Percentiles rank a stretch among this genome's conserved stretches.
These are phyloP conservation scores for Acinonyx jubatus DNA, from an alignment of 2,113 vertebrate species.

Conservation along the genomic window DNA sequence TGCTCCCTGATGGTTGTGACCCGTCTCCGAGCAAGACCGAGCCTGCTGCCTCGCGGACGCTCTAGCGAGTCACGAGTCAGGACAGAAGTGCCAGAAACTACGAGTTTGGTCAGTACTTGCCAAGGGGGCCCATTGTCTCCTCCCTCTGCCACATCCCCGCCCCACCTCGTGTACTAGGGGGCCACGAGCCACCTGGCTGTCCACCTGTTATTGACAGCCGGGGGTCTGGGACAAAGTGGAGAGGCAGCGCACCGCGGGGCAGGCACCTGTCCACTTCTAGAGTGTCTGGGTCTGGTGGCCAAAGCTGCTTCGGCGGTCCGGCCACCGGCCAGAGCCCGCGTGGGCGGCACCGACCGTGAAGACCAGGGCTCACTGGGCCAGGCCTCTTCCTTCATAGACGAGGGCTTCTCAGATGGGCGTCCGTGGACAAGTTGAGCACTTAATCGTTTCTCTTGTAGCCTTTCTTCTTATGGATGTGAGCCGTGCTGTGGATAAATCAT, in stretches of 20 bases:
- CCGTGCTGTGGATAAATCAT: conserved; percentile 85
- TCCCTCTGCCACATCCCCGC: neutral
- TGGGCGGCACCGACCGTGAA: conserved; percentile 46
- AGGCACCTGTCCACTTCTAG: fast-evolving
- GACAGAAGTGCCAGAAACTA: neutral
- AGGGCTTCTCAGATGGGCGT: conserved; percentile 60
- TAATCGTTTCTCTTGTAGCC: conserved; percentile 78
- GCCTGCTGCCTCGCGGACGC: neutral
- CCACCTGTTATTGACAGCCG: fast-evolving
- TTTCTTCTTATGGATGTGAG: conserved; percentile 83
- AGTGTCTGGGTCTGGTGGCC: neutral
- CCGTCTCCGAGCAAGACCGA: neutral
- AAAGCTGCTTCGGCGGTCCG: conserved; percentile 56
- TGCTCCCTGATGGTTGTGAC: fast-evolving
- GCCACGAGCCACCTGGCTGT: neutral
- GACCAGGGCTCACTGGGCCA: neutral
- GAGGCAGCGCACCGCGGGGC: neutral
- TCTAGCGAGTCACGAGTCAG: neutral
- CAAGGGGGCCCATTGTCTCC: neutral
- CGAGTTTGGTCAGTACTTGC: neutral
- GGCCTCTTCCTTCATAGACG: neutral
- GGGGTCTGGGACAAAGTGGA: neutral
- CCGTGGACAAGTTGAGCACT: conserved; percentile 72
- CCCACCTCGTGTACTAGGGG: fast-evolving
- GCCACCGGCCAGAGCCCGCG: neutral